A percentile compares a stretch with the other conserved stretches of the same genome.
Evolutionary conservation across 2,888 invertebrate genomes (phyloP).

Genomic region (Mayetiola destructor): DNA sequence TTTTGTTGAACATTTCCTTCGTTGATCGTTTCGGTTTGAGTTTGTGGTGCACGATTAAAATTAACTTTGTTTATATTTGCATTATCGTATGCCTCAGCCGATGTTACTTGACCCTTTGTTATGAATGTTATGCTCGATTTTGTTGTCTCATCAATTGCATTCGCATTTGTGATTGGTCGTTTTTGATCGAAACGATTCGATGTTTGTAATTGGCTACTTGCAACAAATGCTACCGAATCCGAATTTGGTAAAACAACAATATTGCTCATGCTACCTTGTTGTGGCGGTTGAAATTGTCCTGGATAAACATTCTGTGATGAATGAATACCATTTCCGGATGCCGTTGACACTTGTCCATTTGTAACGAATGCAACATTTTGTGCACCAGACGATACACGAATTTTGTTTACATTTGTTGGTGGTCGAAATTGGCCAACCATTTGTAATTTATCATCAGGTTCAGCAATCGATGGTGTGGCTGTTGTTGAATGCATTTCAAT

Average conservation of each 20-base stretch:
- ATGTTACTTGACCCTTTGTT: background rate
- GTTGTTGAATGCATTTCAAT: background rate
- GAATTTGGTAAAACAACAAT: constrained; percentile 48
- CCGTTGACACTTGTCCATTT: background rate
- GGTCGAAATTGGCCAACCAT: background rate
- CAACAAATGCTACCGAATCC: constrained; percentile 47
- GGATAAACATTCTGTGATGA: constrained; percentile 27
- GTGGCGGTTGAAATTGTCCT: constrained; percentile 32
- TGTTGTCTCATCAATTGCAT: background rate
- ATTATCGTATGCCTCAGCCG: background rate
- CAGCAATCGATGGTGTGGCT: background rate
- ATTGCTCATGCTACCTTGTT: constrained; percentile 42
- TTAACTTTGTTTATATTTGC: background rate
- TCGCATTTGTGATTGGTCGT: background rate
- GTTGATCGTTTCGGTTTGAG: background rate
- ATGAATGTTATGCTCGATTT: background rate
- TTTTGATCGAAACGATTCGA: constrained; percentile 18
- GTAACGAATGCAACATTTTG: background rate
- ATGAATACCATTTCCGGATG: too few relatives aligned
- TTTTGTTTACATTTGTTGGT: background rate
- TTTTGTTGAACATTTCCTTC: background rate
- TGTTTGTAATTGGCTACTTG: constrained; percentile 42
- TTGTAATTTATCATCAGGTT: background rate
- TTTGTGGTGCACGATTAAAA: background rate
- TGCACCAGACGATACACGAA: constrained; percentile 8